Evolutionary conservation across 2,113 vertebrate species (phyloP).

Genomic region (Dromiciops gliroides): DNA sequence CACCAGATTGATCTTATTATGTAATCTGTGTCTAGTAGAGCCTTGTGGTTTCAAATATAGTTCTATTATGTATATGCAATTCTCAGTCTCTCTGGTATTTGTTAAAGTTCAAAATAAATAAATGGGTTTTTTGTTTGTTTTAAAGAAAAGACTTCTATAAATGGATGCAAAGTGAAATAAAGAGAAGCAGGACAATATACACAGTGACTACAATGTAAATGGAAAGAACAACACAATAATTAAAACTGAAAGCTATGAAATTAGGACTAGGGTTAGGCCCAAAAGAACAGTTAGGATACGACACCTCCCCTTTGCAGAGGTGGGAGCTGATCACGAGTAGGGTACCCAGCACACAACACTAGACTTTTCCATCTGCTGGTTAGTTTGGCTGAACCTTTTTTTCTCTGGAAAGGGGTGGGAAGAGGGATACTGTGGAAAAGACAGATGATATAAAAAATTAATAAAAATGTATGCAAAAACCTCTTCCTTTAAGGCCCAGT

Average conservation of each 20-base stretch:
- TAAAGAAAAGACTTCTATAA: not conserved
- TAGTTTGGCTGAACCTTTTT: not conserved
- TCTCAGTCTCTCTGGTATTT: not conserved
- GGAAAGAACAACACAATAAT: not conserved
- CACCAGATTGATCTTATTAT: too few relatives aligned
- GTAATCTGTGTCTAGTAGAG: too few relatives aligned
- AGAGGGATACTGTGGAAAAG: not conserved
- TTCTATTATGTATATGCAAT: not conserved
- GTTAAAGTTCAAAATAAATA: not conserved
- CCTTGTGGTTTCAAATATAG: too few relatives aligned
- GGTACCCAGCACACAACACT: too few relatives aligned
- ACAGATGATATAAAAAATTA: not conserved
- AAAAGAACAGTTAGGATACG: not conserved
- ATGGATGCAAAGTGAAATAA: not conserved
- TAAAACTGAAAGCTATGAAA: not conserved
- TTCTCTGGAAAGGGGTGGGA: not conserved
- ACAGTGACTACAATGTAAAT: not conserved
- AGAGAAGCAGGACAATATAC: not conserved
- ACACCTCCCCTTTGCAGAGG: not conserved
- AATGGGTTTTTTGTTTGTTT: not conserved
- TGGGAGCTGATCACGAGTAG: not conserved
- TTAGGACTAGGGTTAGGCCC: not conserved
- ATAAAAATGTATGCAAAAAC: not conserved
- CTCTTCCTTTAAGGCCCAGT: not conserved
- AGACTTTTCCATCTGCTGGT: not conserved